Evolutionary conservation across 2,113 vertebrate genomes (phyloP).

Genomic region (Alethe castanea): DNA sequence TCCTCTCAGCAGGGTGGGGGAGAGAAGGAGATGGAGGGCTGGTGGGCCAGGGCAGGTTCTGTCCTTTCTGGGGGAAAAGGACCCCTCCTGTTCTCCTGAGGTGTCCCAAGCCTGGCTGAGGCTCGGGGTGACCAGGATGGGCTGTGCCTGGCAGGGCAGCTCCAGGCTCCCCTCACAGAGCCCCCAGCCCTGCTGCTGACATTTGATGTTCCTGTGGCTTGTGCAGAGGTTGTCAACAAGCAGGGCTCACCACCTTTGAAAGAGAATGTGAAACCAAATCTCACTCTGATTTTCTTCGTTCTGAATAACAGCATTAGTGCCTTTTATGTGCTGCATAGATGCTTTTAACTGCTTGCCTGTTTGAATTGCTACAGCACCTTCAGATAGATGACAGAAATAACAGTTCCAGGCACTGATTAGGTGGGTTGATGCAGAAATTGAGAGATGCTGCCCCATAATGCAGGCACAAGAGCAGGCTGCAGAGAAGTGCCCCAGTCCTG

Average conservation of each 20-base stretch:
- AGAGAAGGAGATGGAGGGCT: neutral
- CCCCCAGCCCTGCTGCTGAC: neutral
- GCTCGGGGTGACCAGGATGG: neutral
- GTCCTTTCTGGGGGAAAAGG: neutral
- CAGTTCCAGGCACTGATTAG: neutral
- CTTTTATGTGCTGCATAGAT: neutral
- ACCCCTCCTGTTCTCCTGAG: neutral
- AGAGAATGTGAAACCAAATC: neutral
- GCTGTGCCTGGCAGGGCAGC: neutral
- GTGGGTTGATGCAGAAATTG: neutral
- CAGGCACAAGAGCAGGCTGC: neutral
- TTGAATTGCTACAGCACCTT: neutral
- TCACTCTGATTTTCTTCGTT: neutral
- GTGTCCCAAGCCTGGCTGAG: neutral
- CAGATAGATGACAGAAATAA: neutral
- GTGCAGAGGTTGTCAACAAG: neutral
- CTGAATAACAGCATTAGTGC: neutral
- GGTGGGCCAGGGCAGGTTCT: neutral
- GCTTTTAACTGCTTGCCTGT: neutral
- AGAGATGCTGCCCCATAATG: fast-evolving
- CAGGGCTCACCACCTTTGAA: neutral
- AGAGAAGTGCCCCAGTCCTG: neutral
- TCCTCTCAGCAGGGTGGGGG: neutral
- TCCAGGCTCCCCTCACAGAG: neutral
- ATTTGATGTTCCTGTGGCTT: neutral